Evolutionary conservation across 2,888 invertebrate species (phyloP), one percentile per base, ranked within the genome.

Genomic region (Unio delphinus): DNA sequence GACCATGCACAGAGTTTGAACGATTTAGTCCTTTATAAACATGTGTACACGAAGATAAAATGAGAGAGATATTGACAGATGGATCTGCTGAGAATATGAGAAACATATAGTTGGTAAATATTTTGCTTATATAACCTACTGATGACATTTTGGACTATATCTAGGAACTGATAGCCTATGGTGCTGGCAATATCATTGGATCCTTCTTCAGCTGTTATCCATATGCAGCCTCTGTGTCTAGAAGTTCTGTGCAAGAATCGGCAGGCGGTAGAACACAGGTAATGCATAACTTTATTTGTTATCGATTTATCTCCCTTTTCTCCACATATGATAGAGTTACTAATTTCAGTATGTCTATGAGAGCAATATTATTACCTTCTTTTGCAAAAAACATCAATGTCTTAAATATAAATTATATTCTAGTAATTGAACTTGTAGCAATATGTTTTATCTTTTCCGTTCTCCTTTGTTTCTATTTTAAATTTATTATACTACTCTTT

Each of bases 221-320:
- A 6, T 88, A 89, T 23, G 82, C 83, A 28, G 91, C 90, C 26
- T 91, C 91, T 3, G 86, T 92, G 66, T 91, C 91, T 20, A 81
- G 92, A 67, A 91, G 91, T 67, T 80, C 92, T 15, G 95, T 97
- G 64, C 96, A 96, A 86, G 94, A 95, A 82, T 93, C 94, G 76
- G 95, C 95, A 1, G 97, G 97, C 17, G 95, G 95, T 59, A 94
- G 93, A 83, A 95, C 96, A 0, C 85, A 91, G 88, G 78, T 91
- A 70, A 63, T 28, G 26, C 11, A n/a, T 15, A 11, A 45, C 3
- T 45, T 45, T 45, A 45, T 45, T 45, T 11, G 11, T 15, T 45
- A 45, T 45, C 0, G 2, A 45, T 45, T 45, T 45, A 45, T 45
- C 15, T 45, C 45, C 15, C 11, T 11, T 45, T 45, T 45, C 45